phyloP scores from a whole-genome alignment of 2,797 vertebrate species.

The Gambusia yucatana region DNA sequence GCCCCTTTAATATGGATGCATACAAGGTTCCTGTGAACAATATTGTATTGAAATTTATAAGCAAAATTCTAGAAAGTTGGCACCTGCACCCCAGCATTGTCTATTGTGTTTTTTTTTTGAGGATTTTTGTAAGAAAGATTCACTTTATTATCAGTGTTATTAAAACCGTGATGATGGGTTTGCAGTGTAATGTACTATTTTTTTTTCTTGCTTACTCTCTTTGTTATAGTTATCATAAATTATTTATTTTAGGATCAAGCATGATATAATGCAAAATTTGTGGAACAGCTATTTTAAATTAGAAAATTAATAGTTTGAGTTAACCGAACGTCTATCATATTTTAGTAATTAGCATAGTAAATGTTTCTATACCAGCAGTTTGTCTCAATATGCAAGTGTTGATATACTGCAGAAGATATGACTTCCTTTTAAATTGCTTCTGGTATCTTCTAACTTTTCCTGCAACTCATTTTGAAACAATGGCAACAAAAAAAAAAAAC shows the following conservation, averaged over 20 bases:
- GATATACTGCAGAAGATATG: not conserved
- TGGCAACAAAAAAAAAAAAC: not conserved
- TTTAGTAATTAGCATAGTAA: not conserved
- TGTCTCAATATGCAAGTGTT: not conserved
- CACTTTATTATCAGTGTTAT: not conserved
- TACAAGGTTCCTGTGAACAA: not conserved
- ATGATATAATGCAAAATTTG: not conserved
- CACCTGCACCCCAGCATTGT: constrained; percentile 2
- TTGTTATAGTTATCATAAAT: not conserved
- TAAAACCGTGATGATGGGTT: constrained; percentile 13
- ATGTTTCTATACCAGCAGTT: not conserved
- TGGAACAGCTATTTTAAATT: not conserved
- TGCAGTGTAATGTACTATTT: constrained; percentile 14
- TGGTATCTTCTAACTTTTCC: not conserved
- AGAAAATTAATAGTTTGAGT: not conserved
- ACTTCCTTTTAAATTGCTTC: not conserved
- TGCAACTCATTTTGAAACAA: not conserved
- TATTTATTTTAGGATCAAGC: not conserved
- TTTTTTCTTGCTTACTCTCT: not conserved
- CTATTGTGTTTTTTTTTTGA: not conserved
- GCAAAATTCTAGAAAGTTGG: not conserved
- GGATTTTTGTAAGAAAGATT: not conserved
- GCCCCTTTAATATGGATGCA: not conserved
- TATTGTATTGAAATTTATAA: not conserved
- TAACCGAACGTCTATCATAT: not conserved